Evolutionary conservation across 2,113 vertebrate genomes (phyloP).

Genomic region (Spheniscus mendiculus): DNA sequence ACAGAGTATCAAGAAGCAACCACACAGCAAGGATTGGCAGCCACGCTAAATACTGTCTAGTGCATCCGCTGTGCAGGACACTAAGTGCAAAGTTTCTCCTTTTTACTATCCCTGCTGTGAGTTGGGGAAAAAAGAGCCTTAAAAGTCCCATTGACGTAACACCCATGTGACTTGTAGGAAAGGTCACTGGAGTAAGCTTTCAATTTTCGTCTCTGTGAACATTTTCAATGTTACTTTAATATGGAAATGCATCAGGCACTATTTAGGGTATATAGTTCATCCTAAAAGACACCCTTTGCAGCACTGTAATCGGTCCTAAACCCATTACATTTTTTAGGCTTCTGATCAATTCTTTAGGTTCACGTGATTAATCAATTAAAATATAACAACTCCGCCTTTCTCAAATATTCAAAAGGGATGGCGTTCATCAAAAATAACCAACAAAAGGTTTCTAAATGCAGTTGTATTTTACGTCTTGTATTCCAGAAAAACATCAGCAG

Average conservation of each 20-base stretch:
- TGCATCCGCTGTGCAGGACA: not conserved
- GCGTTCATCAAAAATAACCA: not conserved
- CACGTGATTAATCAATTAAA: not conserved
- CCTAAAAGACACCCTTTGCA: not conserved
- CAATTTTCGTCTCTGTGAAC: not conserved
- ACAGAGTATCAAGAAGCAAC: not conserved
- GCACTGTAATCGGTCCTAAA: not conserved
- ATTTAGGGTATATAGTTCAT: not conserved
- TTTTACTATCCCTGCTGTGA: not conserved
- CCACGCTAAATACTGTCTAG: not conserved
- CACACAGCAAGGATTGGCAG: not conserved
- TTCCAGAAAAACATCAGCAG: not conserved
- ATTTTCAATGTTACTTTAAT: not conserved
- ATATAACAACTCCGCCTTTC: not conserved
- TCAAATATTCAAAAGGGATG: not conserved
- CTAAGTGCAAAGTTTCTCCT: not conserved
- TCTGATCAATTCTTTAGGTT: not conserved
- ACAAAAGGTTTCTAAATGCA: not conserved
- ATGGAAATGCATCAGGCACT: not conserved
- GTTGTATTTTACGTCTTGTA: not conserved
- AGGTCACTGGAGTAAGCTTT: not conserved
- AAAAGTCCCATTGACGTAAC: not conserved
- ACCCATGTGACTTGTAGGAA: constrained; percentile 17
- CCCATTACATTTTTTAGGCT: not conserved
- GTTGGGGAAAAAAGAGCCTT: not conserved